phyloP scores from a whole-genome alignment of 2,113 vertebrate species.

The Bagarius yarrelli region DNA sequence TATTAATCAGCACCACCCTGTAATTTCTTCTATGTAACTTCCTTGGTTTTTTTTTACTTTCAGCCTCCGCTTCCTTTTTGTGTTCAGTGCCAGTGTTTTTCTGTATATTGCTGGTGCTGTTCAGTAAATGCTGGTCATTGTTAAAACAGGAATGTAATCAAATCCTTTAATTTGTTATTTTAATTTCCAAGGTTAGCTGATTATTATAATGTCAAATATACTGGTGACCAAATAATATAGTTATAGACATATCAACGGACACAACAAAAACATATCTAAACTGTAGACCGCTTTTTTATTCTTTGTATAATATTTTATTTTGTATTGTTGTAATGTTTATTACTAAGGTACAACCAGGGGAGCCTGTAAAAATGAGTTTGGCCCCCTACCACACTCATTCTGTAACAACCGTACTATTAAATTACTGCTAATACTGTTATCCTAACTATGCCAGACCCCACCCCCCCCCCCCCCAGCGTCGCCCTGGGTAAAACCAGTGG shows the following conservation, averaged over 20 bases:
- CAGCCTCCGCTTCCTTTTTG: neutral
- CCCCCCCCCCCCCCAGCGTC: no score
- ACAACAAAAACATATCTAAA: neutral
- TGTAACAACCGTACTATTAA: no score
- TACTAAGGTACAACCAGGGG: neutral
- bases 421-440: no score
- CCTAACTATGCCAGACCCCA: no score
- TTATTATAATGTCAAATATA: neutral
- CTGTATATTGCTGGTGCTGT: neutral
- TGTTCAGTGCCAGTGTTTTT: neutral
- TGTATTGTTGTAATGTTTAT: neutral
- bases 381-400: no score
- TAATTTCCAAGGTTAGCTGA: no score
- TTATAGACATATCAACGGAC: neutral
- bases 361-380: no score
- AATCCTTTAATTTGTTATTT: no score
- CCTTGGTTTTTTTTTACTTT: neutral
- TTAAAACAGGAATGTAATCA: neutral
- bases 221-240: neutral
- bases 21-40: neutral
- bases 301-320: no score
- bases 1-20: neutral
- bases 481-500: no score
- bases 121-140: neutral
- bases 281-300: neutral